Conservation (phyloP, 1,140 invertebrate genomes). For the Geopemphigus sp. region DNA sequence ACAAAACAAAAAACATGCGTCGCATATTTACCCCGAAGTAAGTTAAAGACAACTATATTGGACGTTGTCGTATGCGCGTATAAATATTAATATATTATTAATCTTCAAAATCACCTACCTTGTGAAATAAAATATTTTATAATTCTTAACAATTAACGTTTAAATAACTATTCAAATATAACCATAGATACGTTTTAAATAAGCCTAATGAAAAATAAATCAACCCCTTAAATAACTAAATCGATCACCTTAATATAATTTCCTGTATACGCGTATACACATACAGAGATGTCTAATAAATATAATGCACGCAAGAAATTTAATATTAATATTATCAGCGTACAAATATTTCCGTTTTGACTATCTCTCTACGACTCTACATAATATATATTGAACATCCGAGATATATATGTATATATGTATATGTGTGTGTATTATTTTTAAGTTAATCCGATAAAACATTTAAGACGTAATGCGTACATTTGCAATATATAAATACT, state of each 20-base stretch:
- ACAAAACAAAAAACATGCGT: conserved; percentile 7
- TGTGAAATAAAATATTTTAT: conserved; percentile 12
- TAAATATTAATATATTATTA: conserved; percentile 6
- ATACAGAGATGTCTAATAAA: neutral
- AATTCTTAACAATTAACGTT: conserved; percentile 4
- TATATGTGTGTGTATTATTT: conserved; percentile 4
- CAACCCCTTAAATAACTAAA: neutral
- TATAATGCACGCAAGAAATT: neutral
- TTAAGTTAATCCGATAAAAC: conserved; percentile 24
- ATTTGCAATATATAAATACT: conserved; percentile 5
- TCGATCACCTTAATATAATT: conserved; percentile 7
- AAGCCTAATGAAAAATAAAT: conserved; percentile 7
- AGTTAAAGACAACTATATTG: neutral
- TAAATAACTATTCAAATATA: conserved; percentile 15
- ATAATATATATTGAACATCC: conserved; percentile 14
- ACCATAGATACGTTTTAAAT: neutral
- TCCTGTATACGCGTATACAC: conserved; percentile 14
- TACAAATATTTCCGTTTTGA: conserved; percentile 7
- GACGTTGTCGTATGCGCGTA: neutral
- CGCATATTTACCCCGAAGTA: neutral
- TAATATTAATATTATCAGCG: neutral
- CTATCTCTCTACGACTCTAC: too few relatives aligned
- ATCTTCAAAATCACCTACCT: conserved; percentile 24
- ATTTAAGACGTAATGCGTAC: conserved; percentile 30
- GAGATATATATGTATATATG: neutral